phyloP scores from a whole-genome alignment of 2,888 invertebrate species.

The Thymelicus sylvestris region DNA sequence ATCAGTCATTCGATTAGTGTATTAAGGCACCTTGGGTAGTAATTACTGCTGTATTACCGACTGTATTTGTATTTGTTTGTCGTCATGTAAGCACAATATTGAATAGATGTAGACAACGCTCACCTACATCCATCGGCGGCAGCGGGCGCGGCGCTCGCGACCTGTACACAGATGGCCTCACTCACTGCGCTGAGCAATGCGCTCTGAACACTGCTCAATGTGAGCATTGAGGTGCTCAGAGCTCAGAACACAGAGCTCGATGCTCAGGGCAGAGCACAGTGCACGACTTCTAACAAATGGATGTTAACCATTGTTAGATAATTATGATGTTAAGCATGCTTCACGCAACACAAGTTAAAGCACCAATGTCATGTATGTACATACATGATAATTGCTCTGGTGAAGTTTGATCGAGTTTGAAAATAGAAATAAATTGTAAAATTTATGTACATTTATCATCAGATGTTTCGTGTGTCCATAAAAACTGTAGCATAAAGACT shows the following conservation, averaged over 20 bases:
- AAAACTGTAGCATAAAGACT: no score
- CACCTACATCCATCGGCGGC: slow-evolving; percentile 30
- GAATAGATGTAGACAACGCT: background rate
- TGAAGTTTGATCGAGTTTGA: no score
- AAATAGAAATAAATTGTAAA: no score
- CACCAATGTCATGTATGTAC: background rate
- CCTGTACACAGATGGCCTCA: slow-evolving; percentile 8
- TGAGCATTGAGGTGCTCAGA: background rate
- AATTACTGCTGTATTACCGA: no score
- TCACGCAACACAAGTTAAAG: background rate
- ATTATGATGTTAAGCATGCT: background rate
- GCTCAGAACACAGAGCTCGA: background rate
- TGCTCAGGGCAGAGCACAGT: background rate
- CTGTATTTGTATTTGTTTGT: no score
- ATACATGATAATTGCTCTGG: background rate
- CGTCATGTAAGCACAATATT: no score
- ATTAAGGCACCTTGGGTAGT: no score
- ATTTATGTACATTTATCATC: no score
- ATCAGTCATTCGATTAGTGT: no score
- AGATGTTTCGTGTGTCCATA: no score
- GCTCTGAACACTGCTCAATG: background rate
- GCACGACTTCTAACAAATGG: background rate
- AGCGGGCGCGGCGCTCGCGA: slow-evolving; percentile 25
- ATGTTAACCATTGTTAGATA: background rate
- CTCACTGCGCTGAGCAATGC: background rate